phyloP scores from a whole-genome alignment of 2,888 invertebrate genomes.

The Tanytarsus gracilentus region DNA sequence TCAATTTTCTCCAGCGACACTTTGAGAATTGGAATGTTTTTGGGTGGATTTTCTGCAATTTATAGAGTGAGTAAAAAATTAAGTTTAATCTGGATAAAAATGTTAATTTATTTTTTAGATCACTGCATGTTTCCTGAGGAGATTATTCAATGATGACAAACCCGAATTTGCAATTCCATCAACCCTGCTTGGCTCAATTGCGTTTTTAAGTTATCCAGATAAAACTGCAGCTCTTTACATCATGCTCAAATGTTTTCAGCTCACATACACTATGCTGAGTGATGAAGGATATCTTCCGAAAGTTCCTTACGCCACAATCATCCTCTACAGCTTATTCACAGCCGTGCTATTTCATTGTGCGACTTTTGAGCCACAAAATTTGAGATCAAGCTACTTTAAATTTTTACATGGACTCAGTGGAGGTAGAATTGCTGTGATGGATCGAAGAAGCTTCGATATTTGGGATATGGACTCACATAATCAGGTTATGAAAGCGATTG shows the following conservation, averaged over 20 bases:
- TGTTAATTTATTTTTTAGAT: slow-evolving; percentile 44
- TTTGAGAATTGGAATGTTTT: slow-evolving; percentile 55
- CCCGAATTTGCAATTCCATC: slow-evolving; percentile 57
- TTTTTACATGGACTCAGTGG: slow-evolving; percentile 68
- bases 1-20: slow-evolving; percentile 45
- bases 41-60: slow-evolving; percentile 59
- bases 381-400: slow-evolving; percentile 74
- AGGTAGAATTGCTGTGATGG: slow-evolving; percentile 53
- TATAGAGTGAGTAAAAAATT: slow-evolving; percentile 50
- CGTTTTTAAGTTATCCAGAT: slow-evolving; percentile 65
- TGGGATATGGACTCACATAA: slow-evolving; percentile 52
- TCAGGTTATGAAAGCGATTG: slow-evolving; percentile 44
- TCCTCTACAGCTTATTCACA: slow-evolving; percentile 68
- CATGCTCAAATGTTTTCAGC: slow-evolving; percentile 75
- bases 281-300: slow-evolving; percentile 47
- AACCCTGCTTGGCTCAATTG: slow-evolving; percentile 58
- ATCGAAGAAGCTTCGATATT: slow-evolving; percentile 49
- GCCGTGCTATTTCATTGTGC: slow-evolving; percentile 69
- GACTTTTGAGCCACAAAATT: slow-evolving; percentile 65
- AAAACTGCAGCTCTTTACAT: slow-evolving; percentile 71
- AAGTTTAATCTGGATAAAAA: background rate
- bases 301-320: slow-evolving; percentile 58
- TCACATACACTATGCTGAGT: slow-evolving; percentile 36
- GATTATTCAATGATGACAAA: slow-evolving; percentile 52
- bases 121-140: slow-evolving; percentile 56